These are phyloP conservation scores for Tenthredo mesomela DNA, from an alignment of 2,888 invertebrate species.

Conservation along the genomic window DNA sequence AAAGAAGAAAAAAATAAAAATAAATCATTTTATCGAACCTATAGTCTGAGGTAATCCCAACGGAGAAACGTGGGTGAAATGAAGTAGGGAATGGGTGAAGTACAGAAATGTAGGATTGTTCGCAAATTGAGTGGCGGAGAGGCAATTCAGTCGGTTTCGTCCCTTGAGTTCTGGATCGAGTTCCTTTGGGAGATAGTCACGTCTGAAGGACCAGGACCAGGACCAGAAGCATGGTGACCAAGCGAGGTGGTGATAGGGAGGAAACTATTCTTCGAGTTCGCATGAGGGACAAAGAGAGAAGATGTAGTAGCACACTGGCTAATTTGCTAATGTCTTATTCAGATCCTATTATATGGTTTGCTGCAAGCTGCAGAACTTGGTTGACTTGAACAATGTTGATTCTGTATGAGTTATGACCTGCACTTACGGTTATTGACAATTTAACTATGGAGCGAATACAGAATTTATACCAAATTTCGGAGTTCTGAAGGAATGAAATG, in stretches of 20 bases:
- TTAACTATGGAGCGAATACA: not conserved
- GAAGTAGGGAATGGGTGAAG: not conserved
- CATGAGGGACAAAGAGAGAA: not conserved
- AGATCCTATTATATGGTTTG: conserved; percentile 33
- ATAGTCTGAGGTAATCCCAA: not conserved
- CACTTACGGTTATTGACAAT: conserved; percentile 17
- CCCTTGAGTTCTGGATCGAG: conserved; percentile 11
- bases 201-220: conserved; percentile 11
- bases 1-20: not conserved
- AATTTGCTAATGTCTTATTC: conserved; percentile 50
- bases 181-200: not conserved
- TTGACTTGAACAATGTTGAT: not conserved
- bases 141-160: conserved; percentile 41
- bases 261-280: not conserved
- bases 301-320: not conserved
- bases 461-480: not conserved
- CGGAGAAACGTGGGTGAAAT: not conserved
- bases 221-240: conserved; percentile 12
- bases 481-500: no score
- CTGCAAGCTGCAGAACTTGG: not conserved
- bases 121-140: conserved; percentile 48
- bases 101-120: conserved; percentile 33
- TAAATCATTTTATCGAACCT: not conserved
- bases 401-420: not conserved
- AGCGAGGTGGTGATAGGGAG: not conserved